These are phyloP conservation scores for Stenichneumon culpator DNA, from an alignment of 2,888 invertebrate species.

Conservation along the genomic window DNA sequence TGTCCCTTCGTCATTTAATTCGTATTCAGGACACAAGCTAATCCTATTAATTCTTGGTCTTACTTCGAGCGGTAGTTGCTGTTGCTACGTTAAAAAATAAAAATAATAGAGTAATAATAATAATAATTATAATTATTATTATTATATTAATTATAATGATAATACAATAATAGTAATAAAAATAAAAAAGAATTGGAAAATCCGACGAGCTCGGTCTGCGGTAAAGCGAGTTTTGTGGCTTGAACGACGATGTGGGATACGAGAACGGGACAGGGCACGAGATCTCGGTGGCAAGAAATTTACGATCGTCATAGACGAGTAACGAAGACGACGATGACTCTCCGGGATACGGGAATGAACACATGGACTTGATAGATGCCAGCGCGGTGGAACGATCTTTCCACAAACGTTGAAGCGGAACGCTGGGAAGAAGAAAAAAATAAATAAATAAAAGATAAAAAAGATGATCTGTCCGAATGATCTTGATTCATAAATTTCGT, in stretches of 20 bases:
- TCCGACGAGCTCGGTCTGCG: constrained; percentile 59
- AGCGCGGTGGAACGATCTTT: background rate
- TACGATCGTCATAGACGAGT: constrained; percentile 29
- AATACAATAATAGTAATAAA: background rate
- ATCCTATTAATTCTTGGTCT: constrained; percentile 10
- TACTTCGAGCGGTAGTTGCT: constrained; percentile 72
- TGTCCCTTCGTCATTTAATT: constrained; percentile 50
- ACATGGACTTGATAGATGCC: constrained; percentile 7
- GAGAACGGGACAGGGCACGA: constrained; percentile 24
- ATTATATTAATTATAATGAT: background rate
- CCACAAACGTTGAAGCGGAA: background rate
- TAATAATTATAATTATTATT: background rate
- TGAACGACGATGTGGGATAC: constrained; percentile 18
- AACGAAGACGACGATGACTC: constrained; percentile 18
- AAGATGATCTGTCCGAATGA: constrained; percentile 8
- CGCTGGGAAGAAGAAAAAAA: background rate
- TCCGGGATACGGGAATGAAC: constrained; percentile 21
- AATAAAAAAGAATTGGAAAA: constrained; percentile 65
- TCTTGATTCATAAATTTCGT: constrained; percentile 12
- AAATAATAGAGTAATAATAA: background rate
- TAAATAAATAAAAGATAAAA: background rate
- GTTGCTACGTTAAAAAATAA: constrained; percentile 69
- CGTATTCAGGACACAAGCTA: constrained; percentile 28
- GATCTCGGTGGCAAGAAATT: constrained; percentile 36
- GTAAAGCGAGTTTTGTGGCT: constrained; percentile 1